Conservation (phyloP, 2,113 vertebrate species). For the Ceyx cyanopectus region DNA sequence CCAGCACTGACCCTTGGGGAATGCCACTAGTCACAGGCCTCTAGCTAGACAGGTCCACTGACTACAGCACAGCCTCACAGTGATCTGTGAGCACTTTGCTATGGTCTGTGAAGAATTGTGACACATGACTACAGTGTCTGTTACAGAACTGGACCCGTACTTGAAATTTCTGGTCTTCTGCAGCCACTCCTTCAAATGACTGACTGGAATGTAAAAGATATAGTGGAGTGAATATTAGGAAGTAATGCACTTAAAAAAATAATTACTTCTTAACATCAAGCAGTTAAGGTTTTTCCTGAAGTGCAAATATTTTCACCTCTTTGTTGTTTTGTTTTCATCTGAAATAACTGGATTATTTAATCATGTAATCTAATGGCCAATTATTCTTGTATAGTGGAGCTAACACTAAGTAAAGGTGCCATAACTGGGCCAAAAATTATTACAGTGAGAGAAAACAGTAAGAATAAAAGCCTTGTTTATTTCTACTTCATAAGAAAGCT, state of each 20-base stretch:
- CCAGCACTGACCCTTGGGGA: no score
- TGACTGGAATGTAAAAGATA: neutral
- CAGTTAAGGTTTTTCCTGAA: neutral
- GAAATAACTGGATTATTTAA: neutral
- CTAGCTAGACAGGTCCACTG: no score
- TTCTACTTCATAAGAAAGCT: neutral
- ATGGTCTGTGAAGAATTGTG: neutral
- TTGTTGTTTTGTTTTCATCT: neutral
- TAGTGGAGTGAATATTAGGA: neutral
- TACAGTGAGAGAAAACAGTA: neutral
- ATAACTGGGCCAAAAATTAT: neutral
- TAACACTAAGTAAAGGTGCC: neutral
- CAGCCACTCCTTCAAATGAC: neutral
- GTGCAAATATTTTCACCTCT: neutral
- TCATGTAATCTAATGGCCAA: neutral
- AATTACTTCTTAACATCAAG: neutral
- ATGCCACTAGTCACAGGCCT: no score
- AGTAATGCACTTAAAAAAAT: neutral
- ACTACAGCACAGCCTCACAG: neutral
- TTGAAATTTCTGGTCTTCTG: neutral
- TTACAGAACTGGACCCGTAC: neutral
- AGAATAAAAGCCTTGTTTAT: neutral
- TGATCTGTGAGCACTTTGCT: neutral
- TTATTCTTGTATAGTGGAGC: neutral
- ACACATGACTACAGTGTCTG: neutral